phyloP scores from a whole-genome alignment of 1,140 invertebrate species.

The Panagrolaimus sp. region DNA sequence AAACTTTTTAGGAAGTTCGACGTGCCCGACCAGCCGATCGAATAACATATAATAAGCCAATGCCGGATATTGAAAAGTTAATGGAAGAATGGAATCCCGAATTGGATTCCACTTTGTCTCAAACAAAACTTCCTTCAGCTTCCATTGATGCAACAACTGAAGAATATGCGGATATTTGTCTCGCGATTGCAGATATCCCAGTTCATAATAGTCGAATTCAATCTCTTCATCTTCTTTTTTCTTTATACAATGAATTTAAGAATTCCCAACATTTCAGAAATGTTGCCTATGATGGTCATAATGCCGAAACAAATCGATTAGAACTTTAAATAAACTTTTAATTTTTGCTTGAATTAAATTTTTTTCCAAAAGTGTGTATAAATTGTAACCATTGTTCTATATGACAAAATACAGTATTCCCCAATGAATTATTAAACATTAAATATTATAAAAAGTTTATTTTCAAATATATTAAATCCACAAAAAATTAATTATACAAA shows the following conservation, averaged over 20 bases:
- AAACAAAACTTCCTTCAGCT: constrained; percentile 69
- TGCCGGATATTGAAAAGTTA: constrained; percentile 84
- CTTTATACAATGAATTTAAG: constrained; percentile 38
- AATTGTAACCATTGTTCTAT: too few relatives aligned
- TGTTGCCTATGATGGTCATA: constrained; percentile 27
- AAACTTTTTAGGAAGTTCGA: constrained; percentile 68
- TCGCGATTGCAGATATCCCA: constrained; percentile 77
- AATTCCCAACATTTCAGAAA: constrained; percentile 40
- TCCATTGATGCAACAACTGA: constrained; percentile 71
- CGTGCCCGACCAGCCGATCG: constrained; percentile 76
- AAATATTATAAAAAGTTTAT: too few relatives aligned
- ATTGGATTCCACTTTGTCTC: constrained; percentile 75
- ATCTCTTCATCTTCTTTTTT: constrained; percentile 35
- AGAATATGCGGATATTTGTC: constrained; percentile 73
- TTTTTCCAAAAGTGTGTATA: too few relatives aligned
- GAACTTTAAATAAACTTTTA: too few relatives aligned
- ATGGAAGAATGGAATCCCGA: constrained; percentile 90
- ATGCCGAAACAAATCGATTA: constrained; percentile 10
- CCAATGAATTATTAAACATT: too few relatives aligned
- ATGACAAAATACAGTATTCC: too few relatives aligned
- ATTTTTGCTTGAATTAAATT: too few relatives aligned
- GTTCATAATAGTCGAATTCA: constrained; percentile 68
- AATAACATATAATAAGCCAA: constrained; percentile 76
- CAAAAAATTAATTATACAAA: too few relatives aligned
- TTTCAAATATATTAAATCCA: too few relatives aligned